phyloP scores from a whole-genome alignment of 2,113 vertebrate species.

The Atlantisia rogersi region DNA sequence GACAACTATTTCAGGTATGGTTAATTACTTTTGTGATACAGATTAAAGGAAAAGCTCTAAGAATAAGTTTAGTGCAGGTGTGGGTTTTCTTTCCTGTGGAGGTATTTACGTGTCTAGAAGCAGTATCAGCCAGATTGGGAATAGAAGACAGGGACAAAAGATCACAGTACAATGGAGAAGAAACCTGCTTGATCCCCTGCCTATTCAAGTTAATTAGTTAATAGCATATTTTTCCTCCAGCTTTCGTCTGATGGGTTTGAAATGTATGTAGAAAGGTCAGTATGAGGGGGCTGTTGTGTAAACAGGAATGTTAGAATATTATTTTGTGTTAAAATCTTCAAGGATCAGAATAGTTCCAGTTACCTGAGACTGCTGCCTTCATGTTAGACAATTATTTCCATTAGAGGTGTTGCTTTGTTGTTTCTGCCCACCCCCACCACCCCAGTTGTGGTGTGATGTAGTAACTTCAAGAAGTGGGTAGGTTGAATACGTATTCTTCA shows the following conservation, averaged over 20 bases:
- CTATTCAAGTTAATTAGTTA: constrained; percentile 58
- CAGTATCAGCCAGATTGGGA: neutral
- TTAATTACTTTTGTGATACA: neutral
- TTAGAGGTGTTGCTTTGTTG: neutral
- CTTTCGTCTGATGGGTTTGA: constrained; percentile 11
- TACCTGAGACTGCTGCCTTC: neutral
- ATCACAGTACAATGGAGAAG: neutral
- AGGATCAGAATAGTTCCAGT: neutral
- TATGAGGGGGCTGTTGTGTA: neutral
- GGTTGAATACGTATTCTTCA: neutral
- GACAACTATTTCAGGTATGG: neutral
- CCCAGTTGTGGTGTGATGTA: neutral
- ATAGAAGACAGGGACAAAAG: neutral
- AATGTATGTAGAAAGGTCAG: neutral
- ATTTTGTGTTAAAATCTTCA: neutral
- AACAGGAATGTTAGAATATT: neutral
- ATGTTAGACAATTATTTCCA: neutral
- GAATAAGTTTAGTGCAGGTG: constrained; percentile 16
- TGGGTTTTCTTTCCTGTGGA: constrained; percentile 3
- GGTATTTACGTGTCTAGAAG: neutral
- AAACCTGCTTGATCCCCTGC: constrained; percentile 24
- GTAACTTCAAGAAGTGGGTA: neutral
- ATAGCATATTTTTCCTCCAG: constrained; percentile 23
- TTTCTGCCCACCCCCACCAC: too few relatives aligned
- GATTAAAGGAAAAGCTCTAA: neutral